Base-by-base conservation (phyloP, 1,140 invertebrate species). In the Eupristina koningsbergeri region DNA sequence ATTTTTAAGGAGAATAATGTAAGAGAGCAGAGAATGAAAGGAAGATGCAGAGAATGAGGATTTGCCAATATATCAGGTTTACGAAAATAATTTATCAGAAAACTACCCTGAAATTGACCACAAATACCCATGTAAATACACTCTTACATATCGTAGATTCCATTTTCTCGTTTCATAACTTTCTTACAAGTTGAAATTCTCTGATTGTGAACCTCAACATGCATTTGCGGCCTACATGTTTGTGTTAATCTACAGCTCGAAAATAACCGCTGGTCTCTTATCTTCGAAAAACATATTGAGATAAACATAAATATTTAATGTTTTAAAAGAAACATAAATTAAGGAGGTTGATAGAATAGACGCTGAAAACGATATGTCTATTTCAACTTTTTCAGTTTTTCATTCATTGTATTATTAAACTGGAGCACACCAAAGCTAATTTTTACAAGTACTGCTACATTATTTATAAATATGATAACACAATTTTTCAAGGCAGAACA, bases 111-210 rank as follows among this genome's bases (percentile, higher is more conserved):
- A 81, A 74, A 81, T 81, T 81, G 71, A 58, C 41, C 50, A 64
- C 53, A 69, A 83, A 83, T 82, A 67, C 81, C 39, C 76, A 82
- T 82, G 73, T 76, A 82, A 82, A 76, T 76, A 76, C 11, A 82
- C 29, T 83, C 45, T 64, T 67, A 76, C 36, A 19, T 73, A 64
- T 34, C 36, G 47, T 50, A 36, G 75, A 83, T 78, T 83, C 75
- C 11, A 78, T 76, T 83, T 83, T 78, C 73, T 83, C 47, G 29
- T 78, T 73, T 83, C 75, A 73, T 78, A 83, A 83, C 64, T 83
- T 83, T 41, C 47, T 69, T 17, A 1, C 41, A 15, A 50, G 47
- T 34, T 41, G 39, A 71, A 31, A 8, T 29, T 41, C 26, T 13
- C 7, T 47, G 26, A 22, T 29, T 74, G 29, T 61, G 67, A 26